Evolutionary conservation across 37 sponge, comb jelly and placozoan genomes (phyloP).

Genomic region (Geodia barretti): DNA sequence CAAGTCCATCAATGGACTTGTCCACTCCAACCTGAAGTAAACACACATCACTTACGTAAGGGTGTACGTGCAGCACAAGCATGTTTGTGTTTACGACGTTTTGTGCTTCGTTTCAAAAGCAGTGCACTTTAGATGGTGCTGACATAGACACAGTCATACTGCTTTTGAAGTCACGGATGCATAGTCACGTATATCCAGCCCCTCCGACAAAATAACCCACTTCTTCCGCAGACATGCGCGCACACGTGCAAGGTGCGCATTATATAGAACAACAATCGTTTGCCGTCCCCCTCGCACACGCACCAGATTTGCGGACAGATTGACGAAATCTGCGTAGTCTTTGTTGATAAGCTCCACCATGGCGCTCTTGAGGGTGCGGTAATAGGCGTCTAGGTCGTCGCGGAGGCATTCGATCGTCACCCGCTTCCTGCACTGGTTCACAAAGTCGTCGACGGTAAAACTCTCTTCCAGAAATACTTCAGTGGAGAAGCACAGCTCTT

Average conservation of each 20-base stretch:
- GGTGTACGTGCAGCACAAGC: too few relatives aligned
- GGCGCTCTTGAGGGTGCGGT: constrained; percentile 80
- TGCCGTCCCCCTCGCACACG: neutral
- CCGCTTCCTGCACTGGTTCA: constrained; percentile 72
- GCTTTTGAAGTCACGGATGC: too few relatives aligned
- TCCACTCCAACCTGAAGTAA: constrained; percentile 88
- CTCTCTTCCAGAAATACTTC: constrained; percentile 67
- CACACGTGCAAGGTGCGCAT: constrained; percentile 6
- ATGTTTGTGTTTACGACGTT: too few relatives aligned
- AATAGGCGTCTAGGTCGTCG: constrained; percentile 90
- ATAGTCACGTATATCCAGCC: too few relatives aligned
- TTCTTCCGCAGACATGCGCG: too few relatives aligned
- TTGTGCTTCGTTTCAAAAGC: too few relatives aligned
- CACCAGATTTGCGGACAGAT: constrained; percentile 89
- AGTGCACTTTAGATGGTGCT: too few relatives aligned
- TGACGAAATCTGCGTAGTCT: constrained; percentile 97
- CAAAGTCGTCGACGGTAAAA: constrained; percentile 91
- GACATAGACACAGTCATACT: too few relatives aligned
- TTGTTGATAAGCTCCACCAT: constrained; percentile 97
- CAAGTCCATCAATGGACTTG: constrained; percentile 49
- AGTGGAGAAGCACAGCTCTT: constrained; percentile 65
- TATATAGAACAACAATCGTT: neutral
- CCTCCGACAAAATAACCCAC: too few relatives aligned
- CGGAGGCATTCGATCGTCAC: constrained; percentile 86
- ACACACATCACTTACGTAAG: too few relatives aligned